Base-by-base conservation (phyloP, 2,888 invertebrate genomes). In the Antheraea yamamai region DNA sequence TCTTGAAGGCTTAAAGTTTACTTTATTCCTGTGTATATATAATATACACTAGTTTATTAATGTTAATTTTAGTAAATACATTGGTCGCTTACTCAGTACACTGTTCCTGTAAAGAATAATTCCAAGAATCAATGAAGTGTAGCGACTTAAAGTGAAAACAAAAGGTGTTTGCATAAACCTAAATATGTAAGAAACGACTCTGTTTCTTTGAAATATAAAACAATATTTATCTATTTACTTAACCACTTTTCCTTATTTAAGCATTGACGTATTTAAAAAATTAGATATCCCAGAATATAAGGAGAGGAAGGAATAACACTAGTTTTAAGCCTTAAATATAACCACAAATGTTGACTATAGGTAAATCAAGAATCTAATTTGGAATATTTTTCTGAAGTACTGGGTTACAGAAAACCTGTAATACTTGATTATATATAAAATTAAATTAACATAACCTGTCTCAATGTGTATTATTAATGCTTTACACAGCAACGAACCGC, bases 121-220 rank as follows among this genome's bases (percentile, higher is more conserved):
- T 61, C 61, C 12, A 7, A 61, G 61, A 61, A 61, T 23, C 61
- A 23, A 61, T 61, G 61, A 61, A 23, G 23, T 12, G 0, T 61
- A 23, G 61, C 12, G 61, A 61, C 2, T 61, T 23, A 8, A 20
- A 61, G 23, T 23, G 23, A 8, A 23, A 6, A 61, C 61, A 23
- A 4, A 39, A 2, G 35, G 35, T 23, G n/a, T 23, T 61, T n/a
- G n/a, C n/a, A 20, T 61, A 61, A 61, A 61, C 61, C 61, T 61
- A 23, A 20, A 58, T 61, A 61, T 10, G 61, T n/a, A 61, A 23
- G 23, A 61, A 23, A 61, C 8, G n/a, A 23, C 10, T 58, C n/a
- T 55, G n/a, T 23, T 61, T 61, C 61, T 61, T 61, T 61, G 23
- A 61, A 61, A 61, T 61, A 12, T 61, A 61, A 61, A 61, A 61